Evolutionary conservation across 2,113 vertebrate genomes (phyloP).

Genomic region (Spilogale gracilis): DNA sequence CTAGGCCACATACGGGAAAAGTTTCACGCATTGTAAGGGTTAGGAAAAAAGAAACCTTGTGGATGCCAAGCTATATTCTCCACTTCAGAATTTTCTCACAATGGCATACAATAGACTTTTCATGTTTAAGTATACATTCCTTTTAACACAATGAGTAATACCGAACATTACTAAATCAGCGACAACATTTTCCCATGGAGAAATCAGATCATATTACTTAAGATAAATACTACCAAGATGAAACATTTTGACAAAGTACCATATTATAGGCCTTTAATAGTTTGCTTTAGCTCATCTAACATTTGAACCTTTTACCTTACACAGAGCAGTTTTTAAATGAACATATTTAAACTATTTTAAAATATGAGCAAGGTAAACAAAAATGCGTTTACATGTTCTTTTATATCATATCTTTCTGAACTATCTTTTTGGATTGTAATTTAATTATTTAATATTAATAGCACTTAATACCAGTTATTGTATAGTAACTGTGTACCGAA

Average conservation of each 20-base stretch:
- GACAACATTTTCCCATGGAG: conserved; percentile 6
- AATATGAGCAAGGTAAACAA: not conserved
- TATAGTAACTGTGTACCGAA: not conserved
- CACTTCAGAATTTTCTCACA: not conserved
- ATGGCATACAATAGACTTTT: not conserved
- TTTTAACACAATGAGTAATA: not conserved
- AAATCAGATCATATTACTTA: conserved; percentile 50
- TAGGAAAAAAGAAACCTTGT: not conserved
- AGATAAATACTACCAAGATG: conserved; percentile 56
- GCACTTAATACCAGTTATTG: not conserved
- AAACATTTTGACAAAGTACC: conserved; percentile 68
- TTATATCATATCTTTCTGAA: not conserved
- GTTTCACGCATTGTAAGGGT: not conserved
- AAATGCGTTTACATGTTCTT: not conserved
- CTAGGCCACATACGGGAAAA: not conserved
- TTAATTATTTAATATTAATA: conserved; percentile 15
- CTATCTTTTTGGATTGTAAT: not conserved
- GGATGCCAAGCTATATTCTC: not conserved
- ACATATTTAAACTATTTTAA: conserved; percentile 13
- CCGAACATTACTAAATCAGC: conserved; percentile 1
- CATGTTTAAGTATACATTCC: not conserved
- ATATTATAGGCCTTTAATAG: conserved; percentile 57
- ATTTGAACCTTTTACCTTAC: conserved; percentile 46
- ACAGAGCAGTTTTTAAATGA: conserved; percentile 24
- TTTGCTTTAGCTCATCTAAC: conserved; percentile 53